Evolutionary conservation across 2,113 vertebrate species (phyloP).

Genomic region (Aplodontia rufa): DNA sequence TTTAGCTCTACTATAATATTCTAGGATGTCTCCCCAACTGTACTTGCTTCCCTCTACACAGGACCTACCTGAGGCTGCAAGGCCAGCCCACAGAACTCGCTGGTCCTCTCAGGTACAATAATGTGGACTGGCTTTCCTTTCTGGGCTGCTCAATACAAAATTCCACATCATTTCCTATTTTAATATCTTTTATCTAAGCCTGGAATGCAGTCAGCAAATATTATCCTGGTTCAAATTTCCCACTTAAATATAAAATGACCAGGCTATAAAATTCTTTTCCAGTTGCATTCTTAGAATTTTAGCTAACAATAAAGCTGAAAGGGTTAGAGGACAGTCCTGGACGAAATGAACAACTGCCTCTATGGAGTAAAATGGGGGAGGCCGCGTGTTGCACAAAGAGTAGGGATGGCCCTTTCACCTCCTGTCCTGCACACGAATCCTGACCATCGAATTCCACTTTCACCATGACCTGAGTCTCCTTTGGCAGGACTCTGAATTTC

Average conservation of each 20-base stretch:
- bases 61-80: not conserved
- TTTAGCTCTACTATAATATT: not conserved
- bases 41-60: not conserved
- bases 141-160: slow-evolving; percentile 2
- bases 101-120: not conserved
- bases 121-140: not conserved
- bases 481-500: not conserved
- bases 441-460: not conserved
- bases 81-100: not conserved
- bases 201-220: slow-evolving; percentile 38
- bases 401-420: not conserved
- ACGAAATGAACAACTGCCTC: not conserved
- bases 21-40: not conserved
- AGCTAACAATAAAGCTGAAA: slow-evolving; percentile 13
- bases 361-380: not conserved
- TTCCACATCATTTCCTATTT: slow-evolving; percentile 50
- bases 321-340: not conserved
- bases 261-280: not conserved
- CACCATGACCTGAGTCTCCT: not conserved
- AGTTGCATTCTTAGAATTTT: not conserved
- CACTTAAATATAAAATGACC: slow-evolving; percentile 34
- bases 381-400: not conserved
- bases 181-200: slow-evolving; percentile 18
- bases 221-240: slow-evolving; percentile 23
- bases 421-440: not conserved